phyloP scores from a whole-genome alignment of 2,888 invertebrate genomes.

The Theretra japonica region DNA sequence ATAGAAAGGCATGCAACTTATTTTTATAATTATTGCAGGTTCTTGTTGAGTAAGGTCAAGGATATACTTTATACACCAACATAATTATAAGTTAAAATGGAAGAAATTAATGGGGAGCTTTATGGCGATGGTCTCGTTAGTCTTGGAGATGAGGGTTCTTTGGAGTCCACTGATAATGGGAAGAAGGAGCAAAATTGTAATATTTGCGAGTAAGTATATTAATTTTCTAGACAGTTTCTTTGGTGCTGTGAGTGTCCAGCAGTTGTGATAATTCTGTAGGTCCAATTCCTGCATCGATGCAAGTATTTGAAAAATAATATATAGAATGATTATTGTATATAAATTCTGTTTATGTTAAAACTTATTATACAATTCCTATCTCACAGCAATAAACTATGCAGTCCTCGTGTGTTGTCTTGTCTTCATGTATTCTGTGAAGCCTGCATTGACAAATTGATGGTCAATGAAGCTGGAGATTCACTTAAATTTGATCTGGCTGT shows the following conservation, averaged over 20 bases:
- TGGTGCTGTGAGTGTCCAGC: not conserved
- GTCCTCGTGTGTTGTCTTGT: slow-evolving; percentile 95
- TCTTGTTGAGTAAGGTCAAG: slow-evolving; percentile 74
- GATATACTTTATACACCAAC: slow-evolving; percentile 74
- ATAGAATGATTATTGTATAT: too few relatives aligned
- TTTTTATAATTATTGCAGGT: slow-evolving; percentile 60
- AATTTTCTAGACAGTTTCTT: too few relatives aligned
- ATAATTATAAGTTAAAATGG: slow-evolving; percentile 85
- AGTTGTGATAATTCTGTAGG: too few relatives aligned
- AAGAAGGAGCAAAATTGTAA: slow-evolving; percentile 86
- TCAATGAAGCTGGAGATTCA: slow-evolving; percentile 88
- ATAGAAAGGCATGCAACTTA: not conserved
- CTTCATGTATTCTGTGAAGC: slow-evolving; percentile 97
- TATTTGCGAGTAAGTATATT: slow-evolving; percentile 86
- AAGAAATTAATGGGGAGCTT: slow-evolving; percentile 84
- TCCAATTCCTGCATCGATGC: too few relatives aligned
- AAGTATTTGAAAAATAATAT: too few relatives aligned
- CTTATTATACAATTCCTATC: slow-evolving; percentile 22
- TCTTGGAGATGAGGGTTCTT: slow-evolving; percentile 80
- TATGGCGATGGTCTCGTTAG: slow-evolving; percentile 79
- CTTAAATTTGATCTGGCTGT: slow-evolving; percentile 87
- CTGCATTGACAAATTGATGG: slow-evolving; percentile 93
- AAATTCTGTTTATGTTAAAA: too few relatives aligned
- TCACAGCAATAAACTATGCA: slow-evolving; percentile 89
- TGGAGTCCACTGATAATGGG: slow-evolving; percentile 79